Evolutionary conservation across 2,888 invertebrate genomes (phyloP).

Genomic region (Lepeophtheirus nordmannii): DNA sequence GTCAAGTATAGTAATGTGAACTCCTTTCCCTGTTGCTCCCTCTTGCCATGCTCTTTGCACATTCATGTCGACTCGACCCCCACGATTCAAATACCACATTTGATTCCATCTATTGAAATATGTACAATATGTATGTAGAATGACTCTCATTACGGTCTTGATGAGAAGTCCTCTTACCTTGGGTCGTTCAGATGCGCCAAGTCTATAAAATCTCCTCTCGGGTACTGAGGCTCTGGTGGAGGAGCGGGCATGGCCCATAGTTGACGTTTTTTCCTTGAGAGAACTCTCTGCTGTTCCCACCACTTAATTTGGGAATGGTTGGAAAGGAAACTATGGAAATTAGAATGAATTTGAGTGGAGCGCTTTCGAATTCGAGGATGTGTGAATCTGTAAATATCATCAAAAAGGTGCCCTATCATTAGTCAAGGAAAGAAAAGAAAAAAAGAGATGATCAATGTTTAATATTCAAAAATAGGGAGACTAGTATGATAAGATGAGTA

Average conservation of each 20-base stretch:
- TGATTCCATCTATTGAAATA: conserved; percentile 74
- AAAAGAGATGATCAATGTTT: too few species aligned
- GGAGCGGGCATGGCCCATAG: conserved; percentile 40
- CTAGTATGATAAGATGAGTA: too few species aligned
- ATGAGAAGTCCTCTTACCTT: conserved; percentile 23
- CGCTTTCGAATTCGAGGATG: neutral
- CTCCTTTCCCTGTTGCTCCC: conserved; percentile 63
- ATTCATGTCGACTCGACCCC: conserved; percentile 86
- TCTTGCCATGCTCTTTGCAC: conserved; percentile 76
- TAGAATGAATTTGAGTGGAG: conserved; percentile 5
- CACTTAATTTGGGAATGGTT: conserved; percentile 41
- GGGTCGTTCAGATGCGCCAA: conserved; percentile 11
- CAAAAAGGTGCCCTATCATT: conserved; percentile 6
- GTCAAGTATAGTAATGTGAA: conserved; percentile 90
- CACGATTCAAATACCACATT: conserved; percentile 85
- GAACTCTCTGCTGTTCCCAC: conserved; percentile 64
- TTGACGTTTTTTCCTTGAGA: conserved; percentile 65
- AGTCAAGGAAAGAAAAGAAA: too few species aligned
- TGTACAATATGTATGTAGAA: conserved; percentile 39
- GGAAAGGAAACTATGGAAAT: conserved; percentile 8
- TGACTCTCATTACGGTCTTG: conserved; percentile 26
- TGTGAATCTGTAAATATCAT: conserved; percentile 3
- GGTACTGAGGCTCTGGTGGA: conserved; percentile 10
- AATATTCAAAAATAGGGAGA: too few species aligned
- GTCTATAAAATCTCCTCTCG: conserved; percentile 19